phyloP scores from a whole-genome alignment of 1,140 invertebrate genomes.

The Caenorhabditis briggsae region DNA sequence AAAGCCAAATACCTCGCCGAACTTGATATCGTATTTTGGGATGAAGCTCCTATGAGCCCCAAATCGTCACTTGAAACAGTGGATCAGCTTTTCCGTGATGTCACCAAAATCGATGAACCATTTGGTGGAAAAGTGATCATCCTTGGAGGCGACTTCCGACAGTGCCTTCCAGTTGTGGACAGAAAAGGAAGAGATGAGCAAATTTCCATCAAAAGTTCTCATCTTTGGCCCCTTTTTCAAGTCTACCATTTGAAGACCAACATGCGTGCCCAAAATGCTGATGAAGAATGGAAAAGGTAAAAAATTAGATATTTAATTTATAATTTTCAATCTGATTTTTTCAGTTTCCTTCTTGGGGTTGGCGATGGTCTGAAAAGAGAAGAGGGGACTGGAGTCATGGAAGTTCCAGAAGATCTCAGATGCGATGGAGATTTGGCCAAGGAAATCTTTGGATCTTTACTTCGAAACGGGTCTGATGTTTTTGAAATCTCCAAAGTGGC shows the following conservation, averaged over 20 bases:
- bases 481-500: not conserved
- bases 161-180: constrained; percentile 58
- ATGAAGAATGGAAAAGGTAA: constrained; percentile 17
- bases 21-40: not conserved
- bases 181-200: not conserved
- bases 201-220: constrained; percentile 52
- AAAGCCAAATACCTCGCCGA: no score
- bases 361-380: not conserved
- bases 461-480: not conserved
- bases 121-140: constrained; percentile 61
- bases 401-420: constrained; percentile 1
- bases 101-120: not conserved
- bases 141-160: constrained; percentile 58
- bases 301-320: not conserved
- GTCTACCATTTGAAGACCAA: constrained; percentile 27
- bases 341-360: no score
- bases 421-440: not conserved
- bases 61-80: not conserved
- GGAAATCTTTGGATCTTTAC: not conserved
- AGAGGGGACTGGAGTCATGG: constrained; percentile 7
- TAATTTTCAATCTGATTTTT: no score
- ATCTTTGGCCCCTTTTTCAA: constrained; percentile 28
- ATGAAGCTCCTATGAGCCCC: constrained; percentile 50
- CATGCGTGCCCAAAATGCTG: constrained; percentile 35
- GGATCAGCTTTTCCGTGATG: not conserved